Conservation (phyloP, 1,140 invertebrate species). For the Steinernema feltiae region DNA sequence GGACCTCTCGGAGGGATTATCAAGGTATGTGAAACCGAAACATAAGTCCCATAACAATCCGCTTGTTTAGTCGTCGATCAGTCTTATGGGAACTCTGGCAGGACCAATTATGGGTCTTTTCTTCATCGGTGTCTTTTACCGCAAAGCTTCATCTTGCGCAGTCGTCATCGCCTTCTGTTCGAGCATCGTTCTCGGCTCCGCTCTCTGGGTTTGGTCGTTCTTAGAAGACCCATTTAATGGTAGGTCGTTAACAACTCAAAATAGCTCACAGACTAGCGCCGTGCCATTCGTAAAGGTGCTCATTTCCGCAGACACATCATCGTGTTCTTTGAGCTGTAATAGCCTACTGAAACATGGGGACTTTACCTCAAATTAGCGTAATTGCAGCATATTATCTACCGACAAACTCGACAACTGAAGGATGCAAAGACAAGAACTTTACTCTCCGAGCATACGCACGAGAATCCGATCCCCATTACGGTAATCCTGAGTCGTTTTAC, state of each 20-base stretch:
- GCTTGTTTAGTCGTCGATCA: slow-evolving; percentile 23
- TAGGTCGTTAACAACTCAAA: slow-evolving; percentile 5
- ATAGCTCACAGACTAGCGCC: no score
- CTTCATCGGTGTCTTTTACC: slow-evolving; percentile 34
- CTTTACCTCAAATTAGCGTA: neutral
- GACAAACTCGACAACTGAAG: slow-evolving; percentile 18
- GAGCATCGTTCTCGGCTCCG: neutral
- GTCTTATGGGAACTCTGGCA: slow-evolving; percentile 35
- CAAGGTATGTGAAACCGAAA: slow-evolving; percentile 6
- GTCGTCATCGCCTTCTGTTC: slow-evolving; percentile 25
- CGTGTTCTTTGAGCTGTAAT: no score
- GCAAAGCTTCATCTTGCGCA: slow-evolving; percentile 13
- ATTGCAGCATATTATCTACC: neutral
- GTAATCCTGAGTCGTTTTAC: slow-evolving; percentile 30
- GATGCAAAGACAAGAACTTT: slow-evolving; percentile 19
- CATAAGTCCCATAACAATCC: no score
- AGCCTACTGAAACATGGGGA: no score
- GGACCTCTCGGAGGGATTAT: slow-evolving; percentile 38
- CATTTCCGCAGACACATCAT: no score
- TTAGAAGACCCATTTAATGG: neutral
- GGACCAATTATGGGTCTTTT: slow-evolving; percentile 37
- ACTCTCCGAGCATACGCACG: slow-evolving; percentile 19
- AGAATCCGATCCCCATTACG: slow-evolving; percentile 32
- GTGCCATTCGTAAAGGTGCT: no score
- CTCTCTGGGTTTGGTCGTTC: slow-evolving; percentile 2